A percentile compares a stretch with the other conserved stretches of the same genome.
Conservation (phyloP, 2,888 invertebrate genomes). For the Crocallis elinguaria region DNA sequence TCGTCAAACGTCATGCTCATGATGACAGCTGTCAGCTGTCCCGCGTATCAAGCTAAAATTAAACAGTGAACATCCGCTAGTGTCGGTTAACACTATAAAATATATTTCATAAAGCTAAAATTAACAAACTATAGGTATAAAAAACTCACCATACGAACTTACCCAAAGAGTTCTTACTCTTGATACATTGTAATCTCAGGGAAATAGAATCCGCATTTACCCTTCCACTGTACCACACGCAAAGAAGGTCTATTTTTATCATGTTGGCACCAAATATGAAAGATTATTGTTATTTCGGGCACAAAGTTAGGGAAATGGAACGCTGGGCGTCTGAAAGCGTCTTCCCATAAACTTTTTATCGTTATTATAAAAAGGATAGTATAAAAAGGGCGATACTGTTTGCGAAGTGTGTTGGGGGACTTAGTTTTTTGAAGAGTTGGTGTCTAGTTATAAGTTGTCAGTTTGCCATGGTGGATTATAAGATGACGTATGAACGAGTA, state of each 20-base stretch:
- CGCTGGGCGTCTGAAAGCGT: neutral
- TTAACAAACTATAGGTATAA: neutral
- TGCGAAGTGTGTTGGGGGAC: neutral
- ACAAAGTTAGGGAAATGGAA: slow-evolving; percentile 12
- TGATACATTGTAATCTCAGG: neutral
- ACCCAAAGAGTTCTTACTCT: neutral
- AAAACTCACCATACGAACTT: neutral
- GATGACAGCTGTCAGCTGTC: too few species aligned
- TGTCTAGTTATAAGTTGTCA: too few species aligned
- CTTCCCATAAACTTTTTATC: slow-evolving; percentile 12
- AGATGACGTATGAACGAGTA: too few species aligned
- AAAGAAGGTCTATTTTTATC: slow-evolving; percentile 21
- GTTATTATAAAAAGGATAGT: neutral
- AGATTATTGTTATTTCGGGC: slow-evolving; percentile 11
- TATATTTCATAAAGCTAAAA: too few species aligned
- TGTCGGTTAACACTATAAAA: too few species aligned
- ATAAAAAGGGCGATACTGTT: neutral
- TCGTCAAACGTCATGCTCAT: too few species aligned
- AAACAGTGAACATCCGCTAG: too few species aligned
- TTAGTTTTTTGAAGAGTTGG: too few species aligned
- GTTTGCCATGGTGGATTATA: too few species aligned
- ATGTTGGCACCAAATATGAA: slow-evolving; percentile 21
- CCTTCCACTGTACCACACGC: slow-evolving; percentile 1
- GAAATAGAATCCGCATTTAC: slow-evolving; percentile 7
- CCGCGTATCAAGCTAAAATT: too few species aligned